phyloP scores from a whole-genome alignment of 2,113 vertebrate genomes.

The Boleophthalmus pectinirostris region DNA sequence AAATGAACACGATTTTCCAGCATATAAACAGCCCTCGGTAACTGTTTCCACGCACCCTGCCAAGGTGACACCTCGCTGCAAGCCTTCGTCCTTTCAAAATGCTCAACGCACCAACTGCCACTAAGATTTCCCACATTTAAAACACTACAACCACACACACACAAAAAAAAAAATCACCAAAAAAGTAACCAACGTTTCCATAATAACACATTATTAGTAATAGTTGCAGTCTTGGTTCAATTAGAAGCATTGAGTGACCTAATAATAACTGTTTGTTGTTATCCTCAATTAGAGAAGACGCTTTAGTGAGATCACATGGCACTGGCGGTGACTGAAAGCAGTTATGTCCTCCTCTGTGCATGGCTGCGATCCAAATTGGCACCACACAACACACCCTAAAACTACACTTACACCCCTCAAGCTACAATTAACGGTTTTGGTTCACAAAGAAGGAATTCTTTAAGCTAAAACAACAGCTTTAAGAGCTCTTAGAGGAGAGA shows the following conservation, averaged over 20 bases:
- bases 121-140: conserved; percentile 53
- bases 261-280: conserved; percentile 41
- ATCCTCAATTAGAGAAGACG: conserved; percentile 38
- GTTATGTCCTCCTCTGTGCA: conserved; percentile 49
- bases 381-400: conserved; percentile 7
- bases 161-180: neutral
- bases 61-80: conserved; percentile 61
- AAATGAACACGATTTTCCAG: neutral
- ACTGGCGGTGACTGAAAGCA: conserved; percentile 50
- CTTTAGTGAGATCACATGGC: conserved; percentile 63
- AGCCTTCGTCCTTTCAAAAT: conserved; percentile 50
- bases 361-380: conserved; percentile 19
- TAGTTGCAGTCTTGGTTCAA: neutral
- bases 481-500: conserved; percentile 12
- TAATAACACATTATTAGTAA: neutral
- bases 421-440: conserved; percentile 25
- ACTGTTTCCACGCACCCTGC: conserved; percentile 59
- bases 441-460: conserved; percentile 39
- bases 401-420: conserved; percentile 18
- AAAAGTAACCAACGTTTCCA: neutral
- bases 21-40: conserved; percentile 38
- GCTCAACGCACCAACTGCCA: conserved; percentile 47
- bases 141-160: conserved; percentile 16
- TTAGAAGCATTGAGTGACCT: conserved; percentile 15
- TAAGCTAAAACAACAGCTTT: conserved; percentile 17